Base-by-base conservation (phyloP, 2,113 vertebrate species). In the Bujurquina vittata region DNA sequence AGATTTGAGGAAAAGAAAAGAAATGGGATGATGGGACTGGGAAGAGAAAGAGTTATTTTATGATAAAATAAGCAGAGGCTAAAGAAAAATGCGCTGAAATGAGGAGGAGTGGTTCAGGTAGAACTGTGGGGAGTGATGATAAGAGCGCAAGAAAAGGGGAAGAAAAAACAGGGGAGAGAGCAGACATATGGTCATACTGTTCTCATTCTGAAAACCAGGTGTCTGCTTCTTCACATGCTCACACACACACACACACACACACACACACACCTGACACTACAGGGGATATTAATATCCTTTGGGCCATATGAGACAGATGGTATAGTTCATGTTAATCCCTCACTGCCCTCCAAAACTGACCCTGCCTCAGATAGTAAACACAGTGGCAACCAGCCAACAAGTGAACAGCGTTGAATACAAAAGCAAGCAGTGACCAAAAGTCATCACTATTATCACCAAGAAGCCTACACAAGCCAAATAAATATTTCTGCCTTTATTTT, bases 151-250 rank as follows among this genome's bases (percentile, higher is more conserved):
- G 29, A 15, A 73, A 59, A 10, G 58, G 4, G 37, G 40, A 67
- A 18, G 62, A 67, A 35, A 20, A 29, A 17, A 59, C 80, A 84
- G 22, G 61, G 82, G 83, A 56, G 46, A 58, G 20, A 76, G 84
- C 2, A 88, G 87, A 91, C 92, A 94, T 95, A 95, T 92, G 94
- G 92, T 92, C 83, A 80, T 76, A 74, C 84, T 89, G 89, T 75
- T 90, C 76, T 84, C 79, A 78, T 85, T 88, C 90, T 72, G 79
- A 91, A 84, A 81, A 87, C 89, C 94, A 94, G 91, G 92, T 94
- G 93, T 93, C 88, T 65, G 17, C 83, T 82, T 74, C 73, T 83
- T 74, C 62, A 85, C 73, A 76, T 75, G 75, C 5, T 6, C 3
- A 2, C 43, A n/a, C 17, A 69, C 15, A 67, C 62, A 84, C 49